Percentiles rank a stretch among this genome's conserved stretches.
Conservation (phyloP, 30 jellyfish, hydroid and myxozoan species). For the Chrysaora quinquecirrha region DNA sequence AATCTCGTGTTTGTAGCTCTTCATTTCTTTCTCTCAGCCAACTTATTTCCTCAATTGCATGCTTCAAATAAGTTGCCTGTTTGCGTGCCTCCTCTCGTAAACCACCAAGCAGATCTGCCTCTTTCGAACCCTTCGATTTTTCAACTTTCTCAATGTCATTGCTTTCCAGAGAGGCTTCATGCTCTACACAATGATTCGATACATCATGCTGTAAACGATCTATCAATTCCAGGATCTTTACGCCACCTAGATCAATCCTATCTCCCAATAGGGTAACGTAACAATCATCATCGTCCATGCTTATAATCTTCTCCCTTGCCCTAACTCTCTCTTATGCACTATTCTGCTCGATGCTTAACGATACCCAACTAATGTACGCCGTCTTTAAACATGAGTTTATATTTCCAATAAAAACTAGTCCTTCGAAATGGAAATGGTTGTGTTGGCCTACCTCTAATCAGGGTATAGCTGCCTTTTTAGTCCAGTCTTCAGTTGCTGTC, state of each 20-base stretch:
- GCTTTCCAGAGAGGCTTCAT: not conserved
- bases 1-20: constrained; percentile 29
- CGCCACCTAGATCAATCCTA: not conserved
- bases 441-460: no score
- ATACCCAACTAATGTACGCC: no score
- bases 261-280: not conserved
- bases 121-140: not conserved
- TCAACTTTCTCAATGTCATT: not conserved
- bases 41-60: constrained; percentile 17
- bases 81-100: not conserved
- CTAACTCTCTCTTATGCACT: no score
- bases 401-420: no score
- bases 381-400: no score
- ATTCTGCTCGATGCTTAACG: no score
- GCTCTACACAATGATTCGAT: not conserved
- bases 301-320: not conserved
- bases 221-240: not conserved
- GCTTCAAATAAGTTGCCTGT: not conserved
- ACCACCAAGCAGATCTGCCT: no score
- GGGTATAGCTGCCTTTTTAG: no score
- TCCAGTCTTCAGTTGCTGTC: no score
- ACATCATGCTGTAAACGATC: no score
- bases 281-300: not conserved
- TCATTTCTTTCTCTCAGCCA: constrained; percentile 35
- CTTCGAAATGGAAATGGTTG: no score